phyloP scores from a whole-genome alignment of 2,888 invertebrate genomes.

The Macrostomum cliftonense region DNA sequence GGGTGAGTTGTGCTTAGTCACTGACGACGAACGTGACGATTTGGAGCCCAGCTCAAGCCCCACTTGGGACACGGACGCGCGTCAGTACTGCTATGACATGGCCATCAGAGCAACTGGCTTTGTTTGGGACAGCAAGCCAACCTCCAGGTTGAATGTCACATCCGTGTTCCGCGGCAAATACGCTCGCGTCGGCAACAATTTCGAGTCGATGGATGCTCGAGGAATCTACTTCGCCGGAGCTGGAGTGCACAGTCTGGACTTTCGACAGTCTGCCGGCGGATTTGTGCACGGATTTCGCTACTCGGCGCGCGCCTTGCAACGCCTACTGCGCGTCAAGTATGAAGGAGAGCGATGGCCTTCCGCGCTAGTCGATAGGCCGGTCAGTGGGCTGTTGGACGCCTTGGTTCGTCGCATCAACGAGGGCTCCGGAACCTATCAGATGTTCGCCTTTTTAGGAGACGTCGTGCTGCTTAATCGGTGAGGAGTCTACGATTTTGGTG shows the following conservation, averaged over 20 bases:
- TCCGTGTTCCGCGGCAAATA: conserved; percentile 23
- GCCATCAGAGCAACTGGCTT: conserved; percentile 39
- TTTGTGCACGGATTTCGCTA: conserved; percentile 41
- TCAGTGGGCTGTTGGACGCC: conserved; percentile 24
- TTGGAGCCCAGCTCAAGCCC: too few relatives aligned
- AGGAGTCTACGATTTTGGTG: too few relatives aligned
- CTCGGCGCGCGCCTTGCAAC: conserved; percentile 36
- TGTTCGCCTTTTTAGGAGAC: conserved; percentile 37
- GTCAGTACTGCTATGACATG: conserved; percentile 25
- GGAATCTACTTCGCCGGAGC: conserved; percentile 37
- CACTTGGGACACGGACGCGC: too few relatives aligned
- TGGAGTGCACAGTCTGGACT: conserved; percentile 37
- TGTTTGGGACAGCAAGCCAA: conserved; percentile 24
- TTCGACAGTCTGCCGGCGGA: conserved; percentile 38
- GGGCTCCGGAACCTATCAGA: conserved; percentile 39
- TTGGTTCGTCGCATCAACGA: conserved; percentile 38
- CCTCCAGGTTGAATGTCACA: background rate
- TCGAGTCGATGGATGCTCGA: conserved; percentile 28
- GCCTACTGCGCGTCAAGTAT: conserved; percentile 33
- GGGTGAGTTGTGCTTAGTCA: too few relatives aligned
- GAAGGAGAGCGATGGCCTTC: conserved; percentile 36
- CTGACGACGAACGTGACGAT: too few relatives aligned
- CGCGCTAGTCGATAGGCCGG: conserved; percentile 12
- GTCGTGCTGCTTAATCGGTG: conserved; percentile 33
- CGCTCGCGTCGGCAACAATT: conserved; percentile 31